Evolutionary conservation across 2,113 vertebrate genomes (phyloP).

Genomic region (Nyctibius bracteatus): DNA sequence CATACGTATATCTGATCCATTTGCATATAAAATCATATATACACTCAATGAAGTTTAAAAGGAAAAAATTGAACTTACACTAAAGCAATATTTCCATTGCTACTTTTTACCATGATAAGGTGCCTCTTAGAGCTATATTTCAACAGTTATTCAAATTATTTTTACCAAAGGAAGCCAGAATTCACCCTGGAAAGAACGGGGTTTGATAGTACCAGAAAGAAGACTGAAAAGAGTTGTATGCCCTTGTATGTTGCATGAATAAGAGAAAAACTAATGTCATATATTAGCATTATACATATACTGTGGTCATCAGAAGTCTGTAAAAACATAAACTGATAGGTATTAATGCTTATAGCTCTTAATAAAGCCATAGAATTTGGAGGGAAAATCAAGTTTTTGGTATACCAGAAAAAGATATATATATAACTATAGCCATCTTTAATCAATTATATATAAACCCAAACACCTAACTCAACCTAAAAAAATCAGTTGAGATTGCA

Average conservation of each 20-base stretch:
- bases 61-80: not conserved
- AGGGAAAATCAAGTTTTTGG: not conserved
- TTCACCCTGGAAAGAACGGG: not conserved
- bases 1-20: not conserved
- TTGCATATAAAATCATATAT: not conserved
- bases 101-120: not conserved
- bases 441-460: not conserved
- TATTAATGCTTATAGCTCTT: not conserved
- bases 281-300: not conserved
- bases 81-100: not conserved
- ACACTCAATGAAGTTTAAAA: not conserved
- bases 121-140: not conserved
- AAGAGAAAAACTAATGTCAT: not conserved
- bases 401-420: not conserved
- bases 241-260: not conserved
- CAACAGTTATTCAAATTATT: not conserved
- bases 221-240: not conserved
- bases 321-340: not conserved
- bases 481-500: not conserved
- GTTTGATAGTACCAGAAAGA: not conserved
- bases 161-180: not conserved
- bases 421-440: not conserved
- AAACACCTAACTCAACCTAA: not conserved
- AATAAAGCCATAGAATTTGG: not conserved
- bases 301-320: not conserved